Evolutionary conservation across 2,113 vertebrate genomes (phyloP), one percentile per base, ranked within the genome.

Genomic region (Lophotis ruficrista): DNA sequence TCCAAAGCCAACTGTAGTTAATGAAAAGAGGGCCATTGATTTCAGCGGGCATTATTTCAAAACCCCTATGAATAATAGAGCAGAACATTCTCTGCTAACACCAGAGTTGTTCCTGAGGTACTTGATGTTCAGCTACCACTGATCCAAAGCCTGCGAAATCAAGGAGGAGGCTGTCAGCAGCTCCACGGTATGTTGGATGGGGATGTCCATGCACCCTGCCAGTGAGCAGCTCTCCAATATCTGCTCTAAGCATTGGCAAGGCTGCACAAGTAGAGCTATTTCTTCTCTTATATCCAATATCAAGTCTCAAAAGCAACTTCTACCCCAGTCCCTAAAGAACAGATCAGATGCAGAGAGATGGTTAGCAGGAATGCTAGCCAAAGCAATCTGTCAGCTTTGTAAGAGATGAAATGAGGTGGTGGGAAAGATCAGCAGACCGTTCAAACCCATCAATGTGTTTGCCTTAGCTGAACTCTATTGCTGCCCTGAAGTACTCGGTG

Each of bases 1-100:
- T 69, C 57, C 41, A 69, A 91, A 80, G 94, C 81, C 89, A 95
- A 47, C 58, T 82, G 61, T 16, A 79, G 78, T 58, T 89, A 89
- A 91, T 91, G 83, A 94, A 93, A 94, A 93, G 28, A 91, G 15
- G 28, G 13, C 65, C 80, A 91, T 1, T 94, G 89, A 94, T 93
- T 93, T 95, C 70, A 82, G 18, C 5, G 28, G 43, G n/a, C 57
- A 30, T 85, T 89, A 72, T 79, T 87, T 94, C 86, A 96, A 93
- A 94, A 31, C 37, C 65, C 47, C 22, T 25, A 62, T 77, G 62
- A 90, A 93, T 77, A 93, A 87, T 4, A 82, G 78, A 93, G 78
- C 75, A 94, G 72, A 96, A 96, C 93, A 90, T 57, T 38, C 50
- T 76, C 38, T 71, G 53, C 35, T 76, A 79, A 72, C 45, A 83